Percentiles rank a stretch among this genome's conserved stretches.
phyloP scores from a whole-genome alignment of 2,888 invertebrate genomes.

The Sceliomorpha sp. region DNA sequence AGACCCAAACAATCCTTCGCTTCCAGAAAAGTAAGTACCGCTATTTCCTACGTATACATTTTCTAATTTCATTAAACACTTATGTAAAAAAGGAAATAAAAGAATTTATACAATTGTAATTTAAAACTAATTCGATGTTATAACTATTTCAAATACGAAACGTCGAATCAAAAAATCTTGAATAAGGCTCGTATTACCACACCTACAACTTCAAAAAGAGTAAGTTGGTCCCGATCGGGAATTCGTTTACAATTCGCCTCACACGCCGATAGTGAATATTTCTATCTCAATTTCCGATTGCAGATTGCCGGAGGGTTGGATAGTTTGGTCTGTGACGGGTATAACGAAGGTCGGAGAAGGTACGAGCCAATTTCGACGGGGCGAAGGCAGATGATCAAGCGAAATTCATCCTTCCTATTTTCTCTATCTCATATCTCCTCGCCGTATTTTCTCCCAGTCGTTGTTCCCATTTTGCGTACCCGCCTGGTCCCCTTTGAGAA shows the following conservation, averaged over 20 bases:
- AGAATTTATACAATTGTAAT: too few relatives aligned
- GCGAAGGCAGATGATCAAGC: constrained; percentile 34
- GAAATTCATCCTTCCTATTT: constrained; percentile 23
- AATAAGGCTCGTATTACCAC: too few relatives aligned
- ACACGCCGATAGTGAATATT: constrained; percentile 23
- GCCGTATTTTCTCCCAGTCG: constrained; percentile 1
- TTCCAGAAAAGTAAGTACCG: too few relatives aligned
- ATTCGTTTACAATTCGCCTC: constrained; percentile 13
- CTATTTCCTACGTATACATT: too few relatives aligned
- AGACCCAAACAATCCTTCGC: constrained; percentile 1
- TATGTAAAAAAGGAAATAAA: too few relatives aligned
- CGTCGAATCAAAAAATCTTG: too few relatives aligned
- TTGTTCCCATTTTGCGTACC: neutral
- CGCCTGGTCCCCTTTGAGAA: neutral
- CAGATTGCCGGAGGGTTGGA: constrained; percentile 26
- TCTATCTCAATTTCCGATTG: constrained; percentile 28
- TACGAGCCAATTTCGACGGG: constrained; percentile 32
- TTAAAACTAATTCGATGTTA: too few relatives aligned
- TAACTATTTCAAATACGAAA: too few relatives aligned
- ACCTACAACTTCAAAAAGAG: too few relatives aligned
- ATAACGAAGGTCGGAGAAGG: constrained; percentile 27
- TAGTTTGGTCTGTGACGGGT: constrained; percentile 14
- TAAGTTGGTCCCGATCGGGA: constrained; percentile 1
- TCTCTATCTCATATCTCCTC: too few relatives aligned
- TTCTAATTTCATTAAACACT: too few relatives aligned